phyloP scores from a whole-genome alignment of 2,113 vertebrate genomes.

The Grallaria varia region DNA sequence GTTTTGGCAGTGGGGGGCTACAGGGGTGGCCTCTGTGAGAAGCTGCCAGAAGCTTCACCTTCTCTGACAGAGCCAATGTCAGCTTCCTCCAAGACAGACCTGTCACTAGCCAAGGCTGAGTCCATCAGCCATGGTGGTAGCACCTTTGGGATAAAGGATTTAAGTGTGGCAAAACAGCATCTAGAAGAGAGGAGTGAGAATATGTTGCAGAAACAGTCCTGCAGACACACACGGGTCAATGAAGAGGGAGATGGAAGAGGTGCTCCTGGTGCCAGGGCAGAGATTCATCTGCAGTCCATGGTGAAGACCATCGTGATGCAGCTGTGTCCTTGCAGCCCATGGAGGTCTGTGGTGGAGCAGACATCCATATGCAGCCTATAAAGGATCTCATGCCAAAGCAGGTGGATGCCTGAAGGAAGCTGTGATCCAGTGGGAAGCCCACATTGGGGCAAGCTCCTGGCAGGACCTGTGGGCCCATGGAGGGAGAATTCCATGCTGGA shows the following conservation, averaged over 20 bases:
- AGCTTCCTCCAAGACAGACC: background rate
- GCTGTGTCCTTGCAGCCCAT: background rate
- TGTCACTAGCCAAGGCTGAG: background rate
- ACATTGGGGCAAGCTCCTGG: background rate
- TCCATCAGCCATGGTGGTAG: rapidly evolving
- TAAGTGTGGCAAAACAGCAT: background rate
- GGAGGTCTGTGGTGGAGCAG: background rate
- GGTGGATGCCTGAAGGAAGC: background rate
- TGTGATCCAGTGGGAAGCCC: background rate
- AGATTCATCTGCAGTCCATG: background rate
- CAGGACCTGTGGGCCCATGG: background rate
- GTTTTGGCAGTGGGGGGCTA: background rate
- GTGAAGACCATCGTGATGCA: background rate
- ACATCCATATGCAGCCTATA: rapidly evolving
- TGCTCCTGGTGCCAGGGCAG: background rate
- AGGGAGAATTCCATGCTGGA: background rate
- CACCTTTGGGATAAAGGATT: background rate
- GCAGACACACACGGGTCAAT: background rate
- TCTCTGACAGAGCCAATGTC: background rate
- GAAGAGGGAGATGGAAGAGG: background rate
- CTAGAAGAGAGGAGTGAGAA: background rate
- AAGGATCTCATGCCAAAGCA: background rate
- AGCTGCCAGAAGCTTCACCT: background rate
- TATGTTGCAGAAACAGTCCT: background rate
- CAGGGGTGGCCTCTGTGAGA: background rate